Evolutionary conservation across 2,888 invertebrate species (phyloP).

Genomic region (Erpobdella octoculata): DNA sequence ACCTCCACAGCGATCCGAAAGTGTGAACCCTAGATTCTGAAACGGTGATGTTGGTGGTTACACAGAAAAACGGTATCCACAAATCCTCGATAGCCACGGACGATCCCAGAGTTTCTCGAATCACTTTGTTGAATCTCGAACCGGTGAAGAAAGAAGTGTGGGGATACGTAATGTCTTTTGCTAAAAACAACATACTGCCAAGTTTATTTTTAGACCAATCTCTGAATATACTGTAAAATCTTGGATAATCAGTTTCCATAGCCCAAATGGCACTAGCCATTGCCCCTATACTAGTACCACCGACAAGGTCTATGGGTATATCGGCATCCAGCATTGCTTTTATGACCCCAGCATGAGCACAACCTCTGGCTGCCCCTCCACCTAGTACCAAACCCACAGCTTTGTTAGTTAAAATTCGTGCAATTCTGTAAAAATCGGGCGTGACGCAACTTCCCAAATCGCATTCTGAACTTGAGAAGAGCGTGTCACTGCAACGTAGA

Average conservation of each 20-base stretch:
- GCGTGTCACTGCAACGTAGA: constrained; percentile 10
- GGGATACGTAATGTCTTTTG: constrained; percentile 26
- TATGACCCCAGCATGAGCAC: constrained; percentile 27
- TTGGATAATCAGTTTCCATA: constrained; percentile 9
- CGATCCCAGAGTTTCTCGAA: constrained; percentile 19
- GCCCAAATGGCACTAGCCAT: constrained; percentile 27
- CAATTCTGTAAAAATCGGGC: constrained; percentile 20
- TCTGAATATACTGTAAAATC: constrained; percentile 7
- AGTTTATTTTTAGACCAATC: constrained; percentile 9
- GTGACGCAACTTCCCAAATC: neutral
- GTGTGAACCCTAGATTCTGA: constrained; percentile 25
- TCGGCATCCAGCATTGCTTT: constrained; percentile 26
- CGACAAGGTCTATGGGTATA: constrained; percentile 26
- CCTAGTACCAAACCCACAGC: constrained; percentile 28
- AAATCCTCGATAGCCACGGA: constrained; percentile 26
- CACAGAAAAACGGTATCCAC: constrained; percentile 30
- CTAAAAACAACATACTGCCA: constrained; percentile 17
- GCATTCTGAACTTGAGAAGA: neutral
- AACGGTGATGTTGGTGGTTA: constrained; percentile 26
- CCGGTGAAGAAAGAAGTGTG: constrained; percentile 28
- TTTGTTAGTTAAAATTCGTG: constrained; percentile 26
- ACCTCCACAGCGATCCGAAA: constrained; percentile 29
- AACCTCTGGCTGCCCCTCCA: constrained; percentile 29
- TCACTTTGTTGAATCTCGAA: constrained; percentile 13
- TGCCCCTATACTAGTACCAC: constrained; percentile 28